Conservation (phyloP, 53 echinoderm and acorn worm genomes). For the Zoroaster sp. region DNA sequence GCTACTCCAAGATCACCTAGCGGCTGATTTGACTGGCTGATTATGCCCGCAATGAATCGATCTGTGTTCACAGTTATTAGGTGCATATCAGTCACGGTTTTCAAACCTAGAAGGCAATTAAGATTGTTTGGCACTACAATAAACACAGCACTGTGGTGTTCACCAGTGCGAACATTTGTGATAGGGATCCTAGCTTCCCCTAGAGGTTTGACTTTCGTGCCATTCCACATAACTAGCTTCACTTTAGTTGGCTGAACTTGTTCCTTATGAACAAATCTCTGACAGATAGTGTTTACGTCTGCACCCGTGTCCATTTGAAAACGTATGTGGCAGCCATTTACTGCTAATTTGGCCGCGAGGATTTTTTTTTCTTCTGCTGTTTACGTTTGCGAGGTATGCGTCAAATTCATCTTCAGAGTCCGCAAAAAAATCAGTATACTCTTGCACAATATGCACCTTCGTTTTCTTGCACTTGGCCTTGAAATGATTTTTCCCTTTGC, state of each 20-base stretch:
- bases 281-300: conserved; percentile 51
- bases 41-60: too few species aligned
- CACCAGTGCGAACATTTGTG: conserved; percentile 41
- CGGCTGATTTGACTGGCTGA: too few species aligned
- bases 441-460: not conserved
- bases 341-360: conserved; percentile 31
- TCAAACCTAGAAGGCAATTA: too few species aligned
- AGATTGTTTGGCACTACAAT: too few species aligned
- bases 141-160: too few species aligned
- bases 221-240: conserved; percentile 70
- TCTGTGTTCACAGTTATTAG: too few species aligned
- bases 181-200: conserved; percentile 42
- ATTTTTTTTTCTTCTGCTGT: not conserved
- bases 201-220: conserved; percentile 4
- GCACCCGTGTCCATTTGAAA: conserved; percentile 74
- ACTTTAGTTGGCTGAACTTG: not conserved
- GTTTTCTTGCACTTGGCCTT: conserved; percentile 1
- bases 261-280: conserved; percentile 16
- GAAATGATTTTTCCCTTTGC: conserved; percentile 46
- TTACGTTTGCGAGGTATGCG: not conserved
- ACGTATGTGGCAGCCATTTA: conserved; percentile 18
- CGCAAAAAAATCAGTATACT: not conserved
- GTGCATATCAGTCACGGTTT: too few species aligned
- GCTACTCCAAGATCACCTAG: too few species aligned
- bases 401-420: not conserved